Conservation (phyloP, 1,140 invertebrate genomes). For the Pissodes strobi region DNA sequence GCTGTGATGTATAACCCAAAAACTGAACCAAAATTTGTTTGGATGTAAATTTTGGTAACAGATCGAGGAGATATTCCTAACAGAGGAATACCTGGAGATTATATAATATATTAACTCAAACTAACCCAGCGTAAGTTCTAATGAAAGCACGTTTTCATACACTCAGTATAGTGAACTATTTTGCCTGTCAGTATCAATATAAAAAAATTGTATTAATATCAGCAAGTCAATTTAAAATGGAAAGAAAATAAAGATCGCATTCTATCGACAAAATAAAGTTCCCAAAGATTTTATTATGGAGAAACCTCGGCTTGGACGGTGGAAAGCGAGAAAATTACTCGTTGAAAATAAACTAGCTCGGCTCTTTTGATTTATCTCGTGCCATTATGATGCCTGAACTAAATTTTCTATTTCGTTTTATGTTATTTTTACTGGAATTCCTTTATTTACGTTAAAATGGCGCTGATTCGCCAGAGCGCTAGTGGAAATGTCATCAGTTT, state of each 20-base stretch:
- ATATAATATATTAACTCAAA: too few species aligned
- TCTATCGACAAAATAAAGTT: slow-evolving; percentile 8
- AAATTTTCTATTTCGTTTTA: slow-evolving; percentile 27
- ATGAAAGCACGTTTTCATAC: too few species aligned
- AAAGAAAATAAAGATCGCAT: not conserved
- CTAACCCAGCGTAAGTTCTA: too few species aligned
- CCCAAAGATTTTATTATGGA: slow-evolving; percentile 24
- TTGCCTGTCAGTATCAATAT: too few species aligned
- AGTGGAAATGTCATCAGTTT: slow-evolving; percentile 15
- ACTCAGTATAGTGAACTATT: too few species aligned
- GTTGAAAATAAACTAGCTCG: slow-evolving; percentile 28
- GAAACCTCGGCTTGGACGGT: slow-evolving; percentile 16
- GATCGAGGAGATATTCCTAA: not conserved
- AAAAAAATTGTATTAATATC: too few species aligned
- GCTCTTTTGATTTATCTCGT: slow-evolving; percentile 27
- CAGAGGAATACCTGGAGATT: too few species aligned
- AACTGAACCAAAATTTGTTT: too few species aligned
- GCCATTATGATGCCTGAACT: slow-evolving; percentile 21
- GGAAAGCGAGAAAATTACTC: slow-evolving; percentile 23
- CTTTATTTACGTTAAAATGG: slow-evolving; percentile 29
- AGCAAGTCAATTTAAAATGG: not conserved
- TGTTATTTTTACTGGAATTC: slow-evolving; percentile 18
- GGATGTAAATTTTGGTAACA: not conserved
- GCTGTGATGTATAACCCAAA: too few species aligned
- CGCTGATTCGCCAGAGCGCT: slow-evolving; percentile 1